Conservation (phyloP, 2,888 invertebrate species). For the Leptarthrus brevirostris region DNA sequence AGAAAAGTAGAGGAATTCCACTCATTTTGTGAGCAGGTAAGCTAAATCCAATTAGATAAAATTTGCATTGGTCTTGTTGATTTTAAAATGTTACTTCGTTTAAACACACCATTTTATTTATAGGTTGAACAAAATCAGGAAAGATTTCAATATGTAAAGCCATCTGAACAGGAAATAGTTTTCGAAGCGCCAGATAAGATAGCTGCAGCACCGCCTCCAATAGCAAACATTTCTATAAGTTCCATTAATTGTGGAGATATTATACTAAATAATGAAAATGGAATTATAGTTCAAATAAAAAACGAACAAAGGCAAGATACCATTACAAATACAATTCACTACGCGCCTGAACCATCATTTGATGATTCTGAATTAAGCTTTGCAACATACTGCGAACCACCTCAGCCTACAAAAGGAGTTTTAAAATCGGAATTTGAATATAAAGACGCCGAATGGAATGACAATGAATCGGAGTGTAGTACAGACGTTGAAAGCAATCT, state of each 20-base stretch:
- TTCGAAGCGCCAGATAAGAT: not conserved
- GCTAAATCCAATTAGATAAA: no score
- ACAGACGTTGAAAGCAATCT: constrained; percentile 19
- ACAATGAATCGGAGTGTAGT: constrained; percentile 36
- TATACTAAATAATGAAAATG: constrained; percentile 1
- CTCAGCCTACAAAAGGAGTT: not conserved
- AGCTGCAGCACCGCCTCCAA: constrained; percentile 2
- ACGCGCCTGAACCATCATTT: not conserved
- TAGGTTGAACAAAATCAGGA: constrained; percentile 52
- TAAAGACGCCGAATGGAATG: constrained; percentile 2
- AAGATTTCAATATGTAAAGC: constrained; percentile 34
- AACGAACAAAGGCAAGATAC: not conserved
- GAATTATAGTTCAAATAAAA: constrained; percentile 19
- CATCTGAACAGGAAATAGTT: not conserved
- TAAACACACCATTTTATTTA: no score
- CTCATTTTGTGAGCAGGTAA: constrained; percentile 50
- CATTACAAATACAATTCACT: not conserved
- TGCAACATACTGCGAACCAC: not conserved
- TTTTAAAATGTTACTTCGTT: no score
- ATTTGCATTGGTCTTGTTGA: no score
- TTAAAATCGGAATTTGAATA: not conserved
- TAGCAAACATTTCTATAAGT: constrained; percentile 25
- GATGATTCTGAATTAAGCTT: not conserved
- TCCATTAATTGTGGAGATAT: constrained; percentile 8
- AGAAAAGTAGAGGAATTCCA: constrained; percentile 52